Base-by-base conservation (phyloP, 2,113 vertebrate species). In the Struthio camelus region DNA sequence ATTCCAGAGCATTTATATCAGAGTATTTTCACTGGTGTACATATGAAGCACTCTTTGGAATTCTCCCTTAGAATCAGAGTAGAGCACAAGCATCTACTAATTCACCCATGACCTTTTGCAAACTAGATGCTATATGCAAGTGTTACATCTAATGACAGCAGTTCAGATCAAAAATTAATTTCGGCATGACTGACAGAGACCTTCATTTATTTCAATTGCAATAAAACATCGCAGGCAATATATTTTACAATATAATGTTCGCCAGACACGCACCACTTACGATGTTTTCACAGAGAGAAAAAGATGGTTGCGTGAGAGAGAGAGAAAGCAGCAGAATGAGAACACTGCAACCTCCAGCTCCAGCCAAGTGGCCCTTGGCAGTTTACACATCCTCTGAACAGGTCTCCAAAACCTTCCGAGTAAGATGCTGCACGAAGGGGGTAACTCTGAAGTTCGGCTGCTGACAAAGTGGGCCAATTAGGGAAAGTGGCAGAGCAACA, bases 301-400 rank as follows among this genome's bases (percentile, higher is more conserved):
- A n/a, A 56, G 14, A 25, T 1, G 27, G 20, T 28, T 58, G 36
- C 28, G n/a, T 48, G 9, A 36, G 10, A 75, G 34, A 0, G 11
- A 23, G 13, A 89, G 42, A 4, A 1, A 0, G 0, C 42, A 20
- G 23, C 46, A 53, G 7, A 79, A 34, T 2, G 1, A 65, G 32
- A 34, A 83, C 28, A 22, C 48, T 3, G 20, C 27, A 50, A n/a
- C 8, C 27, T 51, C 10, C 46, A 54, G 4, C 42, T 40, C 17
- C 42, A 80, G 40, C 30, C 66, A 70, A 66, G 30, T 0, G 14
- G 46, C 58, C 66, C 46, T 17, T 38, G 14, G 48, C 30, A 44
- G 34, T 54, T 11, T 7, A 73, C 13, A 46, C 51, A 54, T 6
- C 70, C 56, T 50, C 40, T n/a, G 0, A 0, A 54, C 2, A 71